Evolutionary conservation across 2,797 vertebrate genomes (phyloP), one percentile per base, ranked within the genome.

Genomic region (Pangasius sanitwongsei): DNA sequence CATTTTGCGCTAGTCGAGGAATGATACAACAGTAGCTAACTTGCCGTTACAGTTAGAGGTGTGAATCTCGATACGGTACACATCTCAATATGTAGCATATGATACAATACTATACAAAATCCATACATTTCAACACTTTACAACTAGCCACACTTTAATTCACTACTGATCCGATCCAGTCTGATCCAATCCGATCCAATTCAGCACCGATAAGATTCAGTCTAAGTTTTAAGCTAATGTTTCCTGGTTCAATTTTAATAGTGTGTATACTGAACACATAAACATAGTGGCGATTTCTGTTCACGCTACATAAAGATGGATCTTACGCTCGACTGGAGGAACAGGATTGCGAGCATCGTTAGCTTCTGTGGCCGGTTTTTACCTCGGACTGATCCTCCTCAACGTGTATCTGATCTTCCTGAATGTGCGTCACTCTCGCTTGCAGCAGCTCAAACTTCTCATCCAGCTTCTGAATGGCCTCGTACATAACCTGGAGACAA

Each of bases 401-500:
- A 0, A 63, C 15, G 18, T 65, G 70, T 23, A 89, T 59, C 41
- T 92, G 90, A 78, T 91, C 89, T 50, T 87, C 70, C 75, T 92
- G 90, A 34, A 92, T 86, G 81, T 87, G 87, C 20, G 87, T 90
- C 59, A 93, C 92, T 70, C 90, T 92, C 4, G 92, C 90, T 61
- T 93, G 90, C 15, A 93, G 91, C 86, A 89, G 41, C 53, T 93
- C 93, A 69, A 93, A 92, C 86, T 93, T 93, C 77, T 93, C 91
- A 81, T 93, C 93, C 28, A 93, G 92, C 86, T 93, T 93, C 87
- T 91, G 89, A 86, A 93, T 92, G 81, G 93, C 92, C 48, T 91
- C 93, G 28, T 93, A 93, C 87, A 93, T 93, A 34, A 93, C 90
- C 93, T 93, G 86, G 6, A 86, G 31, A 70, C 37, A 31, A 31